Evolutionary conservation across 2,113 vertebrate genomes (phyloP).

Genomic region (Cettia cetti): DNA sequence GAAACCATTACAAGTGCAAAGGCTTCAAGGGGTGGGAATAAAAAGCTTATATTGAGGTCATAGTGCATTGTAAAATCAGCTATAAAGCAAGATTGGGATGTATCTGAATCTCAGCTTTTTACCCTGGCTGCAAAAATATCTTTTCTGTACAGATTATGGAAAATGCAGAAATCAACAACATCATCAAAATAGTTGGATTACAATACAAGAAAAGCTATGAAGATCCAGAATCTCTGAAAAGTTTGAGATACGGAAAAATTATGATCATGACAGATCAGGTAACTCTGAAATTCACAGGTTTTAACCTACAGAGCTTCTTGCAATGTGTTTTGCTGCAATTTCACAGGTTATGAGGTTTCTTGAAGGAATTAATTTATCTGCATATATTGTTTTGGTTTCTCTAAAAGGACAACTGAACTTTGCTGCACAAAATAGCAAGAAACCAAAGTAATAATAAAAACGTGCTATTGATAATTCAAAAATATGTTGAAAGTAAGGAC

Average conservation of each 20-base stretch:
- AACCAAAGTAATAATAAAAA: not conserved
- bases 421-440: not conserved
- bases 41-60: not conserved
- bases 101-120: constrained; percentile 4
- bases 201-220: constrained; percentile 99
- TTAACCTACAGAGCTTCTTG: not conserved
- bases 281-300: constrained; percentile 12
- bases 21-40: not conserved
- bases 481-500: not conserved
- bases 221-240: constrained; percentile 91
- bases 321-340: not conserved
- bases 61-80: not conserved
- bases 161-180: constrained; percentile 98
- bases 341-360: not conserved
- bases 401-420: not conserved
- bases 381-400: not conserved
- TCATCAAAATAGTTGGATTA: constrained; percentile 98
- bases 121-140: not conserved
- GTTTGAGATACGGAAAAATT: constrained; percentile 93
- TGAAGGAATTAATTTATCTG: not conserved
- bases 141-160: constrained; percentile 89
- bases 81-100: not conserved
- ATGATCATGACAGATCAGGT: constrained; percentile 99
- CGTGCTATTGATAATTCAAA: not conserved
- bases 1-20: not conserved